phyloP scores from a whole-genome alignment of 2,888 invertebrate genomes.

The Didymodactylos carnosus region DNA sequence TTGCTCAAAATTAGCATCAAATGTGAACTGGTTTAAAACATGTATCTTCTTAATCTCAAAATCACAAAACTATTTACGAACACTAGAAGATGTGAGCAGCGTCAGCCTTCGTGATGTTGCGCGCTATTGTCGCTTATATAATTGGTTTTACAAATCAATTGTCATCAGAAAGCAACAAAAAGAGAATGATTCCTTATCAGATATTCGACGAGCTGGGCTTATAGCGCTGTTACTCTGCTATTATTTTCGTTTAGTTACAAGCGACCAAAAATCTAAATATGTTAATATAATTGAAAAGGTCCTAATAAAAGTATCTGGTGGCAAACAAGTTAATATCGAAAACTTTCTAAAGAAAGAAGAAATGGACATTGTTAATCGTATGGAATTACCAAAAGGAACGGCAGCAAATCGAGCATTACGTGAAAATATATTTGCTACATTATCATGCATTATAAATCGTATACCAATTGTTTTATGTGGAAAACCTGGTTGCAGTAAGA shows the following conservation, averaged over 20 bases:
- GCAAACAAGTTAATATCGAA: background rate
- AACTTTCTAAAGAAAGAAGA: too few species aligned
- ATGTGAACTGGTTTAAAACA: background rate
- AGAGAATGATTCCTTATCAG: too few species aligned
- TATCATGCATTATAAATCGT: slow-evolving; percentile 28
- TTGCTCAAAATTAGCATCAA: background rate
- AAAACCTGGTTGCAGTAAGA: slow-evolving; percentile 32
- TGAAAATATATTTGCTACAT: slow-evolving; percentile 33
- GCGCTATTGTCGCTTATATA: background rate
- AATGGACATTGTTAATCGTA: too few species aligned
- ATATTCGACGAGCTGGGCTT: background rate
- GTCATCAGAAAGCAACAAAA: too few species aligned
- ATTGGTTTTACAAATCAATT: background rate
- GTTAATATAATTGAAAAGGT: too few species aligned
- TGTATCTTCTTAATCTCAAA: background rate
- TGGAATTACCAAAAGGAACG: too few species aligned
- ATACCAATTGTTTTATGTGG: slow-evolving; percentile 31
- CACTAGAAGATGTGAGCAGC: slow-evolving; percentile 1
- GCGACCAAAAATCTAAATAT: background rate
- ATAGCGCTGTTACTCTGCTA: background rate
- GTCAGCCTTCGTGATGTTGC: slow-evolving; percentile 4
- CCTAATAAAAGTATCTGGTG: too few species aligned
- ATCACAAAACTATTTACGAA: slow-evolving; percentile 4
- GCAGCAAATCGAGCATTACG: too few species aligned
- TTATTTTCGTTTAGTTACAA: background rate